Base-by-base conservation (phyloP, 1,140 invertebrate species). In the Bradynema listronoti region DNA sequence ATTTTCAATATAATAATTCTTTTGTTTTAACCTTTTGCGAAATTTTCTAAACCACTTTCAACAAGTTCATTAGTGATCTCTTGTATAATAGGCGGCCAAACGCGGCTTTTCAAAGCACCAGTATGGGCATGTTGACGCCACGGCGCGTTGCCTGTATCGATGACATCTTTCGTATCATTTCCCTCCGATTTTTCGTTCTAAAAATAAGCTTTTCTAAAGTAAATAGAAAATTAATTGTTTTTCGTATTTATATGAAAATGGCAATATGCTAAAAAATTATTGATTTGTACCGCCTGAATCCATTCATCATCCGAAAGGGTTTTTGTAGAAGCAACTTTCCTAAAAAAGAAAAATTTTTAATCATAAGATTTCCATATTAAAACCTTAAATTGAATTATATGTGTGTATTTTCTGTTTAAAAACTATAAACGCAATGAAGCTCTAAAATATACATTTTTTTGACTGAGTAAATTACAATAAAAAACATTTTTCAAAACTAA, bases 81-180 rank as follows among this genome's bases (percentile, higher is more conserved):
- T 22, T 0, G 0, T 4, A 53, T 4, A 22, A 56, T 27, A 1
- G 65, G 67, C 1, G 67, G 67, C 67, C 67, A 69, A 3, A 36
- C 34, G 6, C 51, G 66, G 33, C 32, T 63, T 47, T 67, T 57
- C 16, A 68, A 30, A 32, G 41, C 65, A 3, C 63, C 63, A 14
- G 27, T 30, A 42, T 33, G 34, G n/a, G 50, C 29, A 3, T 65
- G 58, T 3, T 34, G 30, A 22, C 56, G 41, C 63, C 63, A 65
- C 22, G 64, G 54, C 11, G 61, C 61, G 27, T 65, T 65, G 9
- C 63, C 66, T 2, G 33, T 14, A 22, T 30, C 52, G 0, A 41
- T 60, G 34, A 36, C 59, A 36, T 30, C 39, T 11, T 51, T 39
- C 14, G 36, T 39, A 39, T 14, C 14, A n/a, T 39, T 39, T 14